These are phyloP conservation scores for Callospermophilus lateralis DNA, from an alignment of 2,113 vertebrate species.

Conservation along the genomic window DNA sequence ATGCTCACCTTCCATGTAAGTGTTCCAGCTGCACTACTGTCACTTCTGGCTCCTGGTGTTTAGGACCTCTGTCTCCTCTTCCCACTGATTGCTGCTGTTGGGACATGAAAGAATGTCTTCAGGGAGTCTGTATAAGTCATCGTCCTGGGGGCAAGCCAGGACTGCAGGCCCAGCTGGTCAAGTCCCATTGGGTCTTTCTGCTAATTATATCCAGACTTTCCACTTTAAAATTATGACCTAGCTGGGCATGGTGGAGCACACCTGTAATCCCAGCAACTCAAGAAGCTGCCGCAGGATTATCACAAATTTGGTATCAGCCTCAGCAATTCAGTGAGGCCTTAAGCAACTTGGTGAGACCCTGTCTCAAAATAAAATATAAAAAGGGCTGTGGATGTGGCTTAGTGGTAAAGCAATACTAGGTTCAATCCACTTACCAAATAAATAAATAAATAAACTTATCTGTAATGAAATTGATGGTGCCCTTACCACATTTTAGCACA, in stretches of 20 bases:
- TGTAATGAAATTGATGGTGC: not conserved
- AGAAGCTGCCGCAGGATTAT: too few relatives aligned
- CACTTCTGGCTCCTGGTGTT: not conserved
- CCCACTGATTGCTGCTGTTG: not conserved
- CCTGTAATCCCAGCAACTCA: too few relatives aligned
- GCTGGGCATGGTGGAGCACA: too few relatives aligned
- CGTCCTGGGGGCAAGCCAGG: not conserved
- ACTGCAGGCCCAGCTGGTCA: not conserved
- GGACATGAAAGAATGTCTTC: not conserved
- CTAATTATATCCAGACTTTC: not conserved
- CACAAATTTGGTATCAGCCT: too few relatives aligned
- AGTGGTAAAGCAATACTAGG: too few relatives aligned
- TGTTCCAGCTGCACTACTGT: not conserved
- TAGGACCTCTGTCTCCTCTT: not conserved
- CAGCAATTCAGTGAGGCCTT: too few relatives aligned
- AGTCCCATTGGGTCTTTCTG: not conserved
- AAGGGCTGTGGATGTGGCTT: too few relatives aligned
- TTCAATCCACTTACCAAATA: too few relatives aligned
- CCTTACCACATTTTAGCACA: slow-evolving; percentile 1
- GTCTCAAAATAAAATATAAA: too few relatives aligned
- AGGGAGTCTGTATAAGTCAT: not conserved
- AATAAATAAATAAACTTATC: not conserved
- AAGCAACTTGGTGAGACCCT: too few relatives aligned
- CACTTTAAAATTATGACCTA: not conserved
- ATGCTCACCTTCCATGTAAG: not conserved